Conservation (phyloP, 2,888 invertebrate species). For the Dexiosoma caninum region DNA sequence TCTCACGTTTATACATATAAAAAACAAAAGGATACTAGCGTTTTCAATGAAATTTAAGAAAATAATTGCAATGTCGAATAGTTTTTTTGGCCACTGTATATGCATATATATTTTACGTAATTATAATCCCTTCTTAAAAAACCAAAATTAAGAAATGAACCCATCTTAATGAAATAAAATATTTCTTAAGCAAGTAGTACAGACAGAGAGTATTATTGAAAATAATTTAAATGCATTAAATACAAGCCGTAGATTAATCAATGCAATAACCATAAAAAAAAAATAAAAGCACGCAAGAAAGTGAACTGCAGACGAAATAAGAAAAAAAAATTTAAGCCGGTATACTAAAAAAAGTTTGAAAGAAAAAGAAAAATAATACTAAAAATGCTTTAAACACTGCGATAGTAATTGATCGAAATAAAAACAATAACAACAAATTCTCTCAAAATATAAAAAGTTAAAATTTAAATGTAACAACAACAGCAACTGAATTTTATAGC, state of each 20-base stretch:
- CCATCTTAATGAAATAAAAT: background rate
- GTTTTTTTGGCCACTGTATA: no score
- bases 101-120: no score
- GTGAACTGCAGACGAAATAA: background rate
- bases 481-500: slow-evolving; percentile 46
- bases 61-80: no score
- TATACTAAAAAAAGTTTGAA: background rate
- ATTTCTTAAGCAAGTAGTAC: background rate
- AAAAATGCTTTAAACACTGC: slow-evolving; percentile 3
- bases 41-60: no score
- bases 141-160: background rate
- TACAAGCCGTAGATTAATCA: slow-evolving; percentile 1
- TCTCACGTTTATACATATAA: no score
- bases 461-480: slow-evolving; percentile 6
- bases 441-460: background rate
- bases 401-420: slow-evolving; percentile 35
- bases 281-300: background rate
- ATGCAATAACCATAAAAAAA: background rate
- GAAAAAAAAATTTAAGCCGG: background rate
- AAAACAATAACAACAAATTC: slow-evolving; percentile 24
- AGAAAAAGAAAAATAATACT: slow-evolving; percentile 4
- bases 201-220: slow-evolving; percentile 10
- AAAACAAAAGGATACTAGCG: no score
- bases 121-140: slow-evolving; percentile 18
- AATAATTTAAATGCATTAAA: slow-evolving; percentile 36